Evolutionary conservation across 2,797 vertebrate genomes (phyloP), one percentile per base, ranked within the genome.

Genomic region (Ceryle rudis): DNA sequence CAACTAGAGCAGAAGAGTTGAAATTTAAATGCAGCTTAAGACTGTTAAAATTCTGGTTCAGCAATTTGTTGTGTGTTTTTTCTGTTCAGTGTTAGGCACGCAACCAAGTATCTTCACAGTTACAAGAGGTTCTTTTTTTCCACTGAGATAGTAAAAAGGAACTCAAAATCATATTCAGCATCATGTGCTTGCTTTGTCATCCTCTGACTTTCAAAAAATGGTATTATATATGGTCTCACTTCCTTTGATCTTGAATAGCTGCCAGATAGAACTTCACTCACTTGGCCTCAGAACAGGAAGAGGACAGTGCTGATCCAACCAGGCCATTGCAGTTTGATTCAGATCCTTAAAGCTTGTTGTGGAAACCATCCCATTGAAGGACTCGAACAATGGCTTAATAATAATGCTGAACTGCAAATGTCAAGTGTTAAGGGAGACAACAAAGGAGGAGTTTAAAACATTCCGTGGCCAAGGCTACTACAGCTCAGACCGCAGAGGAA

Each of bases 301-400:
- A 26, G 99, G 98, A 95, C 99, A 99, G 96, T 99, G 99, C 64
- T 98, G 98, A 79, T 99, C 99, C 57, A 99, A 97, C 99, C 99
- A 99, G 39, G 98, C 98, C 97, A 99, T 70, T 0, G 98, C 98
- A 6, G 99, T 99, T 92, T 98, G 98, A 82, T 98, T 98, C 86
- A 99, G 97, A 91, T 99, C 99, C 9, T 98, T 98, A 69, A 98
- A 95, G 98, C 98, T 99, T 70, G 97, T 96, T 16, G 99, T 99
- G 12, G 99, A 99, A 94, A 99, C 99, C 93, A 98, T 98, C 11
- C 96, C 98, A 66, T 98, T 99, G 97, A 99, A 99, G 2, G 99
- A 99, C 96, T 99, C 99, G 73, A 99, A 99, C 79, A 99, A 98
- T 3, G 99, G 99, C 96, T 99, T 99, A 93, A 99, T 99, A 92